Base-by-base conservation (phyloP, 1,140 invertebrate genomes). In the Heliconius eleuchia region DNA sequence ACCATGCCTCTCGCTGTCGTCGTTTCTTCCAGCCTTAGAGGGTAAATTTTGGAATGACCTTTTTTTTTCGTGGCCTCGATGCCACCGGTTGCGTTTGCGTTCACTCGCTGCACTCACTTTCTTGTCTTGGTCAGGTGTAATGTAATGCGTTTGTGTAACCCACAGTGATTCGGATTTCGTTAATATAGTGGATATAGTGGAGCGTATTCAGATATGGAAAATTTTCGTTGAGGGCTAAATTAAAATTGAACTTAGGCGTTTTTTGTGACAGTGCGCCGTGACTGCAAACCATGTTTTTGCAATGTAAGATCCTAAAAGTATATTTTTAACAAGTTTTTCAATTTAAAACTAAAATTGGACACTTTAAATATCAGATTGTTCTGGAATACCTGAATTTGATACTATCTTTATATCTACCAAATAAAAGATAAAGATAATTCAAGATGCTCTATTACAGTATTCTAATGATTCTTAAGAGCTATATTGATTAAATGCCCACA, bases 111-210 rank as follows among this genome's bases (percentile, higher is more conserved):
- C 90, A 91, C 84, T 92, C 89, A 90, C 91, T 92, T 94, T 92
- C 90, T 89, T 92, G 91, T 89, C 89, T 90, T 85, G 87, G 86
- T 91, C 91, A 91, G 89, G 90, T 92, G 91, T 92, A 91, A 87
- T 90, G 83, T 89, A 86, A 88, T 88, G 82, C 80, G 84, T 91
- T 91, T 89, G 87, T 89, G 88, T 91, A 89, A 88, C 74, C 82
- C 80, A 79, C 79, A 84, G 88, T 91, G 86, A 83, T 88, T 84
- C 83, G 71, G 77, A 83, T 84, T 85, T 84, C 80, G 11, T 78
- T 57, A 78, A 72, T 82, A 82, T 85, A 80, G 71, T 77, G 71
- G 37, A 66, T 66, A 46, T 46, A 46, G 57, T 80, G 71, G 52
- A 57, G 42, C n/a, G 18, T 42, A 73, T 73, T 78, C 34, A 39